phyloP scores from a whole-genome alignment of 2,797 vertebrate genomes.

The Acipenser oxyrinchus region DNA sequence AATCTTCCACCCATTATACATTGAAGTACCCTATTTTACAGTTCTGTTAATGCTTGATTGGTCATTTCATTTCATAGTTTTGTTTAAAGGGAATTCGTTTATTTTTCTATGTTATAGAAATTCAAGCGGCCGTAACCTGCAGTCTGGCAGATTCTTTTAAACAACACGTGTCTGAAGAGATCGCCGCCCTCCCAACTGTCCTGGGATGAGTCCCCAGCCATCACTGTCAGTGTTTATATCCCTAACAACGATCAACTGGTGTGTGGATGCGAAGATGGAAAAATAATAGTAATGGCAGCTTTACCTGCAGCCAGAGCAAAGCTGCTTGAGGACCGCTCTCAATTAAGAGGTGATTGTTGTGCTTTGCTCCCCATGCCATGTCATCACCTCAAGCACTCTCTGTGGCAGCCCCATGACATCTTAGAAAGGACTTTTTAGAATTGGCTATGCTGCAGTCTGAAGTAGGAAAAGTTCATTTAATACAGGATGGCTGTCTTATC shows the following conservation, averaged over 20 bases:
- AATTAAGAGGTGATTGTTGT: constrained; percentile 42
- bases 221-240: constrained; percentile 55
- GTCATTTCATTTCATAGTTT: too few species aligned
- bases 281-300: constrained; percentile 47
- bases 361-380: neutral
- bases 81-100: too few species aligned
- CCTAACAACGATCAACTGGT: constrained; percentile 52
- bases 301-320: constrained; percentile 50
- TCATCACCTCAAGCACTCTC: too few species aligned
- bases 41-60: too few species aligned
- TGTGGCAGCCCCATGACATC: too few species aligned
- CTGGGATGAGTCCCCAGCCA: constrained; percentile 24
- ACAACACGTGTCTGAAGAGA: constrained; percentile 41
- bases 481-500: too few species aligned
- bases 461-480: too few species aligned
- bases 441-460: too few species aligned
- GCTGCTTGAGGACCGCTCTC: constrained; percentile 40
- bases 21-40: too few species aligned
- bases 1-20: too few species aligned
- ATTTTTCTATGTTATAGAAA: neutral
- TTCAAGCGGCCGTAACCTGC: constrained; percentile 33
- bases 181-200: constrained; percentile 37
- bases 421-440: too few species aligned
- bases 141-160: constrained; percentile 59
- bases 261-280: constrained; percentile 61